Evolutionary conservation across 1,140 invertebrate genomes (phyloP), one percentile per base, ranked within the genome.

Genomic region (Macrostomum lignano): DNA sequence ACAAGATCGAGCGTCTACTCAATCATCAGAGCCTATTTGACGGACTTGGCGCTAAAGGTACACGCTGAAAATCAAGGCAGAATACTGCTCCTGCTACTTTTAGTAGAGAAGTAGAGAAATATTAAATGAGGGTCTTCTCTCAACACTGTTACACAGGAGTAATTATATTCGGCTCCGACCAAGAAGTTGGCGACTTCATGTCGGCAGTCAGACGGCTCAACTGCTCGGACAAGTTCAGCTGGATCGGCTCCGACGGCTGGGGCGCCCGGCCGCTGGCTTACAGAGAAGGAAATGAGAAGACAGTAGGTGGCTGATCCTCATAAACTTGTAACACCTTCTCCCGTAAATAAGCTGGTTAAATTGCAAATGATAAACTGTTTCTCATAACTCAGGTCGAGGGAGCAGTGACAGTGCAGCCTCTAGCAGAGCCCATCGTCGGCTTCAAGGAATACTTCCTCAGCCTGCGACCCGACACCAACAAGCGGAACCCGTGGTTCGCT

Each of bases 161-260:
- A 17, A 86, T 88, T 36, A 73, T 88, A 43, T 91, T 81, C 51
- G 82, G 75, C 0, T 86, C 78, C 0, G 79, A 88, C 57, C 81
- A 88, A 62, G 81, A 88, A 62, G 81, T 88, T 7, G 75, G 76
- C 0, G 76, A 73, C 9, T 66, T 88, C 25, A 88, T 91, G 81
- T 60, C 70, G 36, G 79, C 81, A 0, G 74, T 86, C 0, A 63
- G 71, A 29, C 64, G 78, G 13, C 67, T 65, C 31, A 81, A 81
- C 44, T 74, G 73, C n/a, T 82, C 78, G 2, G 72, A 74, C 3
- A 65, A 64, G 26, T 88, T 86, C 60, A 74, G 74, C 17, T 88
- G 79, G 81, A 82, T 88, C 19, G 79, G 79, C 0, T 79, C 74
- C 25, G 79, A 88, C 48, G 81, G 79, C 2, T 82, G 77, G 76